Evolutionary conservation across 2,888 invertebrate species (phyloP), one percentile per base, ranked within the genome.

Genomic region (Cancer borealis): DNA sequence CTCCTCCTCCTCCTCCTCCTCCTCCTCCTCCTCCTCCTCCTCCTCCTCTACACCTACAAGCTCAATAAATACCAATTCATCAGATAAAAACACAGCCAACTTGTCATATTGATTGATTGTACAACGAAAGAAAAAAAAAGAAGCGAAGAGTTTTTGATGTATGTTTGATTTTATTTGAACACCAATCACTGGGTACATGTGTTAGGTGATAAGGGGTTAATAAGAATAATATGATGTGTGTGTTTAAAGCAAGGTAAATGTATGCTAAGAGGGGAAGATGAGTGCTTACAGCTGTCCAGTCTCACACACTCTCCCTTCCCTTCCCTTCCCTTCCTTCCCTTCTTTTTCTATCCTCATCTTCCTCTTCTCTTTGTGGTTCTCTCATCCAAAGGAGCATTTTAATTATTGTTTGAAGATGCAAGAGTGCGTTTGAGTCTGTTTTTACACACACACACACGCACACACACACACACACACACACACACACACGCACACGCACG

Each of bases 401-500:
- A 73, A 73, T 73, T 73, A 73, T 73, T 73, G 73, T 73, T 73
- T 73, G 79, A 26, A 79, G 79, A 30, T 79, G 79, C 30, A 30
- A 8, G 14, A 1, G 26, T 79, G 26, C 21, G 79, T 30, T 10
- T 30, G 26, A 21, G 79, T 30, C 30, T 79, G 3, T 90, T 21
- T 0, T 6, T 12, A 12, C 90, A 90, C 54, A 39, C 88, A 89
- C 89, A 89, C 49, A 49, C 49, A 17, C 87, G 30, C 87, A n/a
- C 87, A 87, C 87, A n/a, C 87, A n/a, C 87, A n/a, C 87, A n/a
- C 79, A 45, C 88, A 46, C 88, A 46, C 47, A 88, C 88, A 88
- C 88, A 45, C 47, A 88, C 88, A 88, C 47, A 88, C 46, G 3
- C 87, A 87, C 87, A 30, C 79, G 14, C 79, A 79, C 79, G 14